phyloP scores from a whole-genome alignment of 2,113 vertebrate species.

The Thalassarche chlororhynchos region DNA sequence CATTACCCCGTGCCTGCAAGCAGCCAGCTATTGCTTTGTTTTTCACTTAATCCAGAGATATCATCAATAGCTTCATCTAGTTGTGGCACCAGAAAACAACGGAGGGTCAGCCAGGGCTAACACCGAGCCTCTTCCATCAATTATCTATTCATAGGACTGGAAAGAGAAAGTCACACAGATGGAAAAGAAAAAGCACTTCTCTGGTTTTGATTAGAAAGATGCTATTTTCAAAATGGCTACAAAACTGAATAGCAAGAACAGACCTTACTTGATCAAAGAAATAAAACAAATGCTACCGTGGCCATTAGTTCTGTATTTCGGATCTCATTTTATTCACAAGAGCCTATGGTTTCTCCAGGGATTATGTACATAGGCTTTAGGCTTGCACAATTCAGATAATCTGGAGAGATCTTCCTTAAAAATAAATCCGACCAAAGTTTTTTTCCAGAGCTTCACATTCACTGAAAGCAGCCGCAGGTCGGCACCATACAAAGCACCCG shows the following conservation, averaged over 20 bases:
- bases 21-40: background rate
- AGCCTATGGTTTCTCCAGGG: background rate
- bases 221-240: background rate
- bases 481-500: rapidly evolving
- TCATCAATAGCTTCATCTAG: background rate
- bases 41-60: background rate
- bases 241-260: background rate
- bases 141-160: background rate
- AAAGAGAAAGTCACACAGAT: rapidly evolving
- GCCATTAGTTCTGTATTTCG: background rate
- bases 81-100: background rate
- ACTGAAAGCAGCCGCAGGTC: background rate
- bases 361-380: background rate
- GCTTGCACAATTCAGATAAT: background rate
- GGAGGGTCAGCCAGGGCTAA: background rate
- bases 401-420: background rate
- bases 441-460: background rate
- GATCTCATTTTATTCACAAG: background rate
- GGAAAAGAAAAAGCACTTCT: background rate
- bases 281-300: background rate
- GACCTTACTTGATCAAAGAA: background rate
- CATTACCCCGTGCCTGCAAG: background rate
- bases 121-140: background rate
- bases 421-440: background rate
- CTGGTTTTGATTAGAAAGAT: background rate